Evolutionary conservation across 2,113 vertebrate genomes (phyloP), one percentile per base, ranked within the genome.

Genomic region (Thymallus thymallus): DNA sequence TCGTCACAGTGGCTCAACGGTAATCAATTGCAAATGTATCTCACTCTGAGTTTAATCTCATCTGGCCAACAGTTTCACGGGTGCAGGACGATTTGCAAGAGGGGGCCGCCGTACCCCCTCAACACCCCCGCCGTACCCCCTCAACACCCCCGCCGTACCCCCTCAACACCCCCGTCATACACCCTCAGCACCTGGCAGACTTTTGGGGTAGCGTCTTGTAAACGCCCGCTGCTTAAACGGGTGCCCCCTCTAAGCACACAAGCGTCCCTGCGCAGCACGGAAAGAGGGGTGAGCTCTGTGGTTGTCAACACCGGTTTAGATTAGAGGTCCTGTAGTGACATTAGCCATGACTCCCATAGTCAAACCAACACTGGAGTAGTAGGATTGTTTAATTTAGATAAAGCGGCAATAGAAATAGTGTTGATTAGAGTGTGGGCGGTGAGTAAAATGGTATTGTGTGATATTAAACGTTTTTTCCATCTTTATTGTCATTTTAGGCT

Each of bases 291-390:
- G 85, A 91, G 91, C 85, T 94, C 73, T 92, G 93, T 95, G 95
- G 94, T 93, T 96, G 96, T 96, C 94, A 96, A 93, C 91, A 95
- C 68, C 82, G 84, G 93, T 96, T 96, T 96, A 93, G 85, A 72
- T 91, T 88, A 83, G 91, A 86, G 89, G 80, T 76, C 81, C 88
- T 88, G 79, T 81, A 58, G 84, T 85, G 93, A 88, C 87, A 83
- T 75, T 24, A 91, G 93, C 80, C 74, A 68, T 81, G 87, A 90
- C 88, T 94, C 92, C 82, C 91, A 89, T 88, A 87, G 86, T 87
- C 87, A 32, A 58, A 69, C 74, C 46, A 89, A 87, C 85, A 26
- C 26, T 26, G 26, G 26, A 2, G 86, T 69, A 77, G 24, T 81
- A 65, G 82, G 74, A 82, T 84, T 75, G 78, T 88, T 83, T 82